Conservation (phyloP, 1,140 invertebrate species). For the Aphis gossypii region DNA sequence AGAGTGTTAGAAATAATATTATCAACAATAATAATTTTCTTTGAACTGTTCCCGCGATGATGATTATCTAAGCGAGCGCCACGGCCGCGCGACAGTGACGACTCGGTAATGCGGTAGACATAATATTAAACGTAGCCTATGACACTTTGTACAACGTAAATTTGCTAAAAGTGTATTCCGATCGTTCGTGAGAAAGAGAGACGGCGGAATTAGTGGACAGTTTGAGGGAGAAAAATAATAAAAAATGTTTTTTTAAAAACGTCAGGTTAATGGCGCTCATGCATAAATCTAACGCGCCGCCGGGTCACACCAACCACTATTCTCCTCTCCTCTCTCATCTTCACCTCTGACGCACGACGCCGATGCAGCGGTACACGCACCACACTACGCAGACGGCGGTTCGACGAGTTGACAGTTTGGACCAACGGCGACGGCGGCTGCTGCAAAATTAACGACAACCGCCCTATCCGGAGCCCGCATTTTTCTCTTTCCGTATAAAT, state of each 20-base stretch:
- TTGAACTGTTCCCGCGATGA: background rate
- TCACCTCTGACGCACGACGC: accelerated
- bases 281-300: slow-evolving; percentile 6
- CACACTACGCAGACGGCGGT: background rate
- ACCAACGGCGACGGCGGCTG: background rate
- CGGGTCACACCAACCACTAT: background rate
- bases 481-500: slow-evolving; percentile 25
- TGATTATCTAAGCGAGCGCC: background rate
- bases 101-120: background rate
- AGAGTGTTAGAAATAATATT: background rate
- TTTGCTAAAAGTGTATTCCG: background rate
- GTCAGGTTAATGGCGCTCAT: background rate
- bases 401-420: slow-evolving; percentile 39
- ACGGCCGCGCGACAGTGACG: background rate
- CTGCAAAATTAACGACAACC: slow-evolving; percentile 16
- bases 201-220: background rate
- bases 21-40: background rate
- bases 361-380: background rate
- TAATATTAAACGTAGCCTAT: background rate
- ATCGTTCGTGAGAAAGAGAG: background rate
- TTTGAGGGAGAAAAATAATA: background rate
- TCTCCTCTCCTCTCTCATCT: accelerated
- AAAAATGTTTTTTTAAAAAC: background rate
- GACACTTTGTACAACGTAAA: background rate
- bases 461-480: background rate